A percentile compares a stretch with the other conserved stretches of the same genome.
Conservation (phyloP, 1,140 invertebrate genomes). For the Trichonephila inaurata region DNA sequence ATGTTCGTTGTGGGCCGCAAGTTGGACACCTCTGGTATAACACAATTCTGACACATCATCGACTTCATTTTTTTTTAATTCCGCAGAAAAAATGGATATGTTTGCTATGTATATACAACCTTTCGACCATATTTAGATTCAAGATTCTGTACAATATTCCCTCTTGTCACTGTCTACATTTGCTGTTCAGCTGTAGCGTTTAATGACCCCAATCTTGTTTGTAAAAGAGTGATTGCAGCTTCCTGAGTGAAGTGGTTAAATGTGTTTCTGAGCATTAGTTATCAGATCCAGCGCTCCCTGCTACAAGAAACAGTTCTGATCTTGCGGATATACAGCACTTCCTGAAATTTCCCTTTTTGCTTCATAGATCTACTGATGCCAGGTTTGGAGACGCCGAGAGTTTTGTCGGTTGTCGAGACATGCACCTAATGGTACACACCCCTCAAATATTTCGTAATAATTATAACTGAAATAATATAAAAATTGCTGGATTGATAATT, state of each 20-base stretch:
- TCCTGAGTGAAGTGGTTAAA: conserved; percentile 17
- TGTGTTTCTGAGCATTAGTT: neutral
- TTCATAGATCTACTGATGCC: neutral
- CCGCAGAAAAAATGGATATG: too few species aligned
- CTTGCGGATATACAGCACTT: conserved; percentile 1
- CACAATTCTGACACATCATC: too few species aligned
- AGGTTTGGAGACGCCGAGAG: neutral
- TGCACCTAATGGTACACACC: neutral
- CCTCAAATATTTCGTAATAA: too few species aligned
- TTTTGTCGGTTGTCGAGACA: neutral
- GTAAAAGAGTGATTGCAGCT: neutral
- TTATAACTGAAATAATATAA: too few species aligned
- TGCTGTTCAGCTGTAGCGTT: neutral
- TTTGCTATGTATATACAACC: too few species aligned
- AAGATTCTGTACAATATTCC: too few species aligned
- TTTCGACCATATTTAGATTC: too few species aligned
- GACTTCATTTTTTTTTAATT: too few species aligned
- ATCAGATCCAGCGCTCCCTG: neutral
- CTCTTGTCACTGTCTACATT: neutral
- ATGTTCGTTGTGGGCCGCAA: too few species aligned
- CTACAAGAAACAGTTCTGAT: neutral
- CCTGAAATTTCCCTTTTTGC: neutral
- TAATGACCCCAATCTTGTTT: conserved; percentile 9
- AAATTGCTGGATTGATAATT: too few species aligned
- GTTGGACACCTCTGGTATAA: too few species aligned